Evolutionary conservation across 2,797 vertebrate species (phyloP), one percentile per base, ranked within the genome.

Genomic region (Meriones psammophilus): DNA sequence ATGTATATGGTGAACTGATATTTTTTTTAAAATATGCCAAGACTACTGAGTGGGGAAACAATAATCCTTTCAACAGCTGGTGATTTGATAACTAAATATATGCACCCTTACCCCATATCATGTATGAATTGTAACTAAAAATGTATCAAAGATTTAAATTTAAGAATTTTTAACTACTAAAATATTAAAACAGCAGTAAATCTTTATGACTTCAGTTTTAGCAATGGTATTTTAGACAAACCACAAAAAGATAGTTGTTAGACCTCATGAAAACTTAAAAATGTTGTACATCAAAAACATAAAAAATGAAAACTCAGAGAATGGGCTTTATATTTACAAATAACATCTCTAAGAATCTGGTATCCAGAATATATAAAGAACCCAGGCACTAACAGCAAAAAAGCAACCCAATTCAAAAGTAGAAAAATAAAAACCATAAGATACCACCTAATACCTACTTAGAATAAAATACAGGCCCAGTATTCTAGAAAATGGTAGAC

Each of bases 141-240:
- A 91, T 91, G 22, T 68, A 54, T 91, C 69, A 80, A 74, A 71
- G 54, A 80, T 24, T 77, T 93, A 69, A 84, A 62, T 89, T 7
- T 62, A 66, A 74, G 56, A 95, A 36, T 46, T 79, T 79, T 36
- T 79, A 80, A 86, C 30, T 39, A 94, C 50, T 54, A 68, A 93
- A 95, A 88, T 39, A 92, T 66, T 54, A 68, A 91, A 95, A 88
- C 46, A 91, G 30, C 12, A n/a, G n/a, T 46, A 64, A 81, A 87
- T 77, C 26, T 89, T 92, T 39, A 64, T 58, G 50, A 87, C 50
- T 86, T 46, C 24, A 66, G 36, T 69, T 54, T 86, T 71, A 68
- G 8, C 62, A 50, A 24, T 85, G 30, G 30, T 9, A 85, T 85
- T 85, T 66, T 68, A 88, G 68, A 73, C 24, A 88, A 80, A 28